Percentiles rank a stretch among this genome's conserved stretches.
phyloP scores from a whole-genome alignment of 37 sponge, comb jelly and placozoan genomes.

The Tethya wilhelma region DNA sequence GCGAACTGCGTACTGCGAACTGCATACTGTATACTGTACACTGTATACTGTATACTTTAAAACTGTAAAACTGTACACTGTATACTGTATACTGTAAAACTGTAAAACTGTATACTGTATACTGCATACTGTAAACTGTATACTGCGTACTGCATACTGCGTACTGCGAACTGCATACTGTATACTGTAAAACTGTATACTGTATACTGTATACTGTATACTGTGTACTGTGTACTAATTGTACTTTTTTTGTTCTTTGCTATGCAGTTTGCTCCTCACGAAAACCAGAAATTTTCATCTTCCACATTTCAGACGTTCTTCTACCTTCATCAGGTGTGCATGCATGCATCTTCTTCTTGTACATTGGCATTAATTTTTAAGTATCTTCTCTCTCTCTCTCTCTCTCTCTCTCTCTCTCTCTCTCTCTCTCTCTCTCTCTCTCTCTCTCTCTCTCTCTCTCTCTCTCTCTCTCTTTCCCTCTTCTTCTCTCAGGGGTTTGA shows the following conservation, averaged over 20 bases:
- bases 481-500: conserved; percentile 15
- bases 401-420: neutral
- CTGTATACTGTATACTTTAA: no score
- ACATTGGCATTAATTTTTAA: neutral
- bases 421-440: neutral
- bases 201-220: no score
- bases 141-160: no score
- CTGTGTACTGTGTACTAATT: no score
- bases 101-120: no score
- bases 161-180: no score
- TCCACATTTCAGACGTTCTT: conserved; percentile 69
- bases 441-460: neutral
- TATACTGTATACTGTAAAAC: no score
- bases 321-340: conserved; percentile 12
- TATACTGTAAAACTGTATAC: no score
- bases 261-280: conserved; percentile 64
- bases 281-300: conserved; percentile 44
- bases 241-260: neutral
- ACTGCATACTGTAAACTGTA: no score
- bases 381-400: neutral
- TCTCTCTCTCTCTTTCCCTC: neutral
- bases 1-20: no score
- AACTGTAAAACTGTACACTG: no score
- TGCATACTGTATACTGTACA: no score
- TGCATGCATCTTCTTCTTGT: neutral